Conservation (phyloP, 2,888 invertebrate genomes). For the Eupithecia vulgata region DNA sequence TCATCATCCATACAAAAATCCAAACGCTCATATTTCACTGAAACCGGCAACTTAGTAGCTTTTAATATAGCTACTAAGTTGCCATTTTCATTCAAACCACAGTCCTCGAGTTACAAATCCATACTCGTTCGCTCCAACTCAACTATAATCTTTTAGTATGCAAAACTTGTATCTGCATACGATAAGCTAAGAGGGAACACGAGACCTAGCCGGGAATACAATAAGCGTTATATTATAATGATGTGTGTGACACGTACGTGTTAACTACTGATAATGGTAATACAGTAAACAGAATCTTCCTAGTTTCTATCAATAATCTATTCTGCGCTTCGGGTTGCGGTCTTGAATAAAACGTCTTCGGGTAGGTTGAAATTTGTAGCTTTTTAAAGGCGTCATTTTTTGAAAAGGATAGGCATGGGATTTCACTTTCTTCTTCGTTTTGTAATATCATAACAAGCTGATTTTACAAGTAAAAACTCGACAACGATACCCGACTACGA, state of each 20-base stretch:
- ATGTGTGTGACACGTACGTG: not conserved
- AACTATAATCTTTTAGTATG: conserved; percentile 1
- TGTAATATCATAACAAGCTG: too few relatives aligned
- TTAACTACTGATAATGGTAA: not conserved
- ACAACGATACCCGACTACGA: too few relatives aligned
- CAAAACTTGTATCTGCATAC: conserved; percentile 19
- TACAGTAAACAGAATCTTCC: not conserved
- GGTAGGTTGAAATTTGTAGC: too few relatives aligned
- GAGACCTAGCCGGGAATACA: not conserved
- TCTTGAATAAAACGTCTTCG: not conserved
- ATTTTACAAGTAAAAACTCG: too few relatives aligned
- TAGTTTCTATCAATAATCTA: not conserved
- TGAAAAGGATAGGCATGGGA: too few relatives aligned
- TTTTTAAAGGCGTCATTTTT: too few relatives aligned
- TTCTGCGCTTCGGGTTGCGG: not conserved
- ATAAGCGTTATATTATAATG: not conserved
- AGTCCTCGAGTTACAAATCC: not conserved
- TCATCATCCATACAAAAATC: not conserved
- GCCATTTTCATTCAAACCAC: not conserved
- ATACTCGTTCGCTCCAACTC: not conserved
- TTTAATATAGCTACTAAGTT: too few relatives aligned
- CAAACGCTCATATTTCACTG: not conserved
- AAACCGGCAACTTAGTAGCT: not conserved
- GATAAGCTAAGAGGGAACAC: conserved; percentile 5
- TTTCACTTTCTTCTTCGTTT: too few relatives aligned